Conservation (phyloP, 1,140 invertebrate genomes). For the Rhynchophorus ferrugineus region DNA sequence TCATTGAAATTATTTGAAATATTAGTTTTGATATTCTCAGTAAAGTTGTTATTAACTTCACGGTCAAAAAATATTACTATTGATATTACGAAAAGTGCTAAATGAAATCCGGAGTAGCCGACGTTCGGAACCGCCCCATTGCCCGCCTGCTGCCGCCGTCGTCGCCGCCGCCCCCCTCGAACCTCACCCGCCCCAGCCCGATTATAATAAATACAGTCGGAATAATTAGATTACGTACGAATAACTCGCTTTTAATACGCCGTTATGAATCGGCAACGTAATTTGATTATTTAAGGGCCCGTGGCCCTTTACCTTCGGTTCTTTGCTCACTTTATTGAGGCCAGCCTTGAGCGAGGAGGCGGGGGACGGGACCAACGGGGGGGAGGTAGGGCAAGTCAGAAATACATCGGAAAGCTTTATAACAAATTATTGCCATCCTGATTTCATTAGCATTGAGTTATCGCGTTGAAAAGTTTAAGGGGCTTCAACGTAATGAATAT, state of each 20-base stretch:
- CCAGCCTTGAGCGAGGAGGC: too few species aligned
- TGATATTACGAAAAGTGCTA: too few species aligned
- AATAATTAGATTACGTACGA: slow-evolving; percentile 42
- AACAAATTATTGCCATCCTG: slow-evolving; percentile 13
- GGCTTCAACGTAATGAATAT: neutral
- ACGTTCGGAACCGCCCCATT: too few species aligned
- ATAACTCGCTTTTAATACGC: slow-evolving; percentile 41
- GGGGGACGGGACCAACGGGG: too few species aligned
- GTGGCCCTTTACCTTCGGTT: slow-evolving; percentile 7
- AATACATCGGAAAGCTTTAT: slow-evolving; percentile 13
- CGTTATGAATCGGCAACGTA: slow-evolving; percentile 37
- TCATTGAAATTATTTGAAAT: too few species aligned
- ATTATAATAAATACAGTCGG: slow-evolving; percentile 41
- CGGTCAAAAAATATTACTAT: too few species aligned
- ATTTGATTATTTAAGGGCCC: slow-evolving; percentile 29
- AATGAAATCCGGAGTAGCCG: too few species aligned
- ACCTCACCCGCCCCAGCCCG: too few species aligned
- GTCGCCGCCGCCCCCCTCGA: too few species aligned
- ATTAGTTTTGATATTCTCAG: too few species aligned
- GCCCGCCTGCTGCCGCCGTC: too few species aligned
- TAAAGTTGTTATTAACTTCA: too few species aligned
- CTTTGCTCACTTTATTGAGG: slow-evolving; percentile 11
- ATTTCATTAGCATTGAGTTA: slow-evolving; percentile 12
- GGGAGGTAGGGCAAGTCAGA: neutral
- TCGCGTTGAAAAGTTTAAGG: neutral